Conservation (phyloP, 2,113 vertebrate genomes). For the Colistium nudipinnis region DNA sequence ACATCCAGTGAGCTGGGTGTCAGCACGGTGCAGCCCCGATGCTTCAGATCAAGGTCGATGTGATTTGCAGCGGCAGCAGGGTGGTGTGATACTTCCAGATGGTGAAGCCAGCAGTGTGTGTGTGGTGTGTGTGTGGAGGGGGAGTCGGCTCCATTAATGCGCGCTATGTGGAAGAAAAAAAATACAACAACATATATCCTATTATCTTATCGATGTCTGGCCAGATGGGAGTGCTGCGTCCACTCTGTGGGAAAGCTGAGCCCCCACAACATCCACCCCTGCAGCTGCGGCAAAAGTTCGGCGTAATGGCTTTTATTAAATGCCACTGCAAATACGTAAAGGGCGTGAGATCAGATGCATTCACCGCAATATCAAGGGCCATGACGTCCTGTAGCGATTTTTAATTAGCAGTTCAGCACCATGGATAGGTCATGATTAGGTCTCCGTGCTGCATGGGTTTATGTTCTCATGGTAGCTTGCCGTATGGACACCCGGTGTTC, state of each 20-base stretch:
- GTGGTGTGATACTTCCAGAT: slow-evolving; percentile 28
- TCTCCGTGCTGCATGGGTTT: background rate
- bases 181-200: slow-evolving; percentile 25
- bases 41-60: slow-evolving; percentile 77
- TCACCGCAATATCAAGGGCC: background rate
- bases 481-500: slow-evolving; percentile 11
- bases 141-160: slow-evolving; percentile 19
- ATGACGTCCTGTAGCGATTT: slow-evolving; percentile 13
- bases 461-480: background rate
- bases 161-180: slow-evolving; percentile 20
- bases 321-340: slow-evolving; percentile 30
- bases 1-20: slow-evolving; percentile 55
- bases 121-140: background rate
- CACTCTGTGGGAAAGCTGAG: slow-evolving; percentile 41
- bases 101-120: slow-evolving; percentile 2
- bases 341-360: slow-evolving; percentile 10
- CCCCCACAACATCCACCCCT: slow-evolving; percentile 69
- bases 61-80: slow-evolving; percentile 43
- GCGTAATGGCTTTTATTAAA: slow-evolving; percentile 49
- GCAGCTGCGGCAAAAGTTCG: slow-evolving; percentile 77
- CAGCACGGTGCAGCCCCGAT: slow-evolving; percentile 72
- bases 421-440: slow-evolving; percentile 64
- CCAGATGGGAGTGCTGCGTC: slow-evolving; percentile 60
- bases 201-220: slow-evolving; percentile 54
- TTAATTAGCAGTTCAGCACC: slow-evolving; percentile 66